A percentile compares a stretch with the other conserved stretches of the same genome.
Conservation (phyloP, 1,140 invertebrate species). For the Papilio polytes region DNA sequence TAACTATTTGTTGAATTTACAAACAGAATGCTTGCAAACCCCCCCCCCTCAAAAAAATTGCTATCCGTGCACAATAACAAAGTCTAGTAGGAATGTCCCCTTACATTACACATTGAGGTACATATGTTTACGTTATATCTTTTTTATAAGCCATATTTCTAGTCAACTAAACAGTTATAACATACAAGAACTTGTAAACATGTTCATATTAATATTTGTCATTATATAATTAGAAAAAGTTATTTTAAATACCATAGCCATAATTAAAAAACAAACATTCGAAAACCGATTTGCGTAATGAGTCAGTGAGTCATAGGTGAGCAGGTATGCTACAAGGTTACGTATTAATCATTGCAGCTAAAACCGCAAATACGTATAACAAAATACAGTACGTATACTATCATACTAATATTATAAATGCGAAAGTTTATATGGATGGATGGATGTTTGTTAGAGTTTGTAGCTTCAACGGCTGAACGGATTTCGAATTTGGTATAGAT, state of each 20-base stretch:
- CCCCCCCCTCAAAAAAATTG: background rate
- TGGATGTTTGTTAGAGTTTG: no score
- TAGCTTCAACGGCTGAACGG: no score
- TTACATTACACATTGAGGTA: no score
- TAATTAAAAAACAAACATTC: background rate
- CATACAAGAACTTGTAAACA: background rate
- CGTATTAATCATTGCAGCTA: constrained; percentile 6
- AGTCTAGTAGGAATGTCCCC: background rate
- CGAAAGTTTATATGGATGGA: no score
- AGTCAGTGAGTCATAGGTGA: constrained; percentile 10
- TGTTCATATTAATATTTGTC: background rate
- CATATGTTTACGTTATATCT: no score
- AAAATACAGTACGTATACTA: background rate
- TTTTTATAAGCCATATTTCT: no score
- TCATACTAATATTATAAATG: no score
- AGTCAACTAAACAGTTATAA: background rate
- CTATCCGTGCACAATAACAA: background rate
- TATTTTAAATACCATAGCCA: background rate
- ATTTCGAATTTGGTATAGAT: no score
- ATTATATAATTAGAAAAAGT: background rate
- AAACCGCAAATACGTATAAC: background rate
- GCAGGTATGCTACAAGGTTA: constrained; percentile 18
- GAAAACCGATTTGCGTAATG: constrained; percentile 18
- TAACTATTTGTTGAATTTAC: constrained; percentile 42
- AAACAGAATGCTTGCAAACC: constrained; percentile 36